These are phyloP conservation scores for Eumerus sabulonum DNA, from an alignment of 2,888 invertebrate genomes.

Conservation along the genomic window DNA sequence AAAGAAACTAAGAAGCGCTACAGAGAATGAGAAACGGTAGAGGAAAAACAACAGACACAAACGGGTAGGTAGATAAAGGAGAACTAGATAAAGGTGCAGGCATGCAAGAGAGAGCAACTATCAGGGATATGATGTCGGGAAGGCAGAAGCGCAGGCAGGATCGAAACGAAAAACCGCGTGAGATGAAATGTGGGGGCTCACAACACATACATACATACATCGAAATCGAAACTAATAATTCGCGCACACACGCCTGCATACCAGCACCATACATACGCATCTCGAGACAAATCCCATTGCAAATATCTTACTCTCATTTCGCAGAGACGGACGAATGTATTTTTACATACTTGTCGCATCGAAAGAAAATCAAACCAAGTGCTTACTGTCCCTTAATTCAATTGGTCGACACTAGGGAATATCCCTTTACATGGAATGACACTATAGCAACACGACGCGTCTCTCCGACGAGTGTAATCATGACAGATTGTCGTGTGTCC, in stretches of 20 bases:
- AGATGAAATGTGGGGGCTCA: constrained; percentile 31
- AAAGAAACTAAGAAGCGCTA: too few relatives aligned
- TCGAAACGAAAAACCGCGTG: constrained; percentile 57
- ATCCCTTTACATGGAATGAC: neutral
- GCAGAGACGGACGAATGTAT: too few relatives aligned
- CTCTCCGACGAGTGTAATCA: constrained; percentile 9
- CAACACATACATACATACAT: constrained; percentile 16
- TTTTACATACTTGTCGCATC: too few relatives aligned
- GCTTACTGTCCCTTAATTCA: too few relatives aligned
- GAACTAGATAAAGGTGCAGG: constrained; percentile 28
- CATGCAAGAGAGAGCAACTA: constrained; percentile 19
- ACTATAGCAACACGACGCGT: constrained; percentile 2
- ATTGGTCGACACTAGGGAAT: too few relatives aligned
- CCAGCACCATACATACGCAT: too few relatives aligned
- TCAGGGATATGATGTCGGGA: constrained; percentile 28
- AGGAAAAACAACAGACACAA: too few relatives aligned
- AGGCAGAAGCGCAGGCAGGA: constrained; percentile 37
- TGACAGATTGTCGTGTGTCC: too few relatives aligned
- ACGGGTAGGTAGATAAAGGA: constrained; percentile 18
- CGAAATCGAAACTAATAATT: neutral
- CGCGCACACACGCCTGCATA: too few relatives aligned
- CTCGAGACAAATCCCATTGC: constrained; percentile 25
- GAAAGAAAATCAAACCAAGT: too few relatives aligned
- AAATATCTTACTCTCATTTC: constrained; percentile 16
- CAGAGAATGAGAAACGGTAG: too few relatives aligned